Evolutionary conservation across 2,113 vertebrate species (phyloP).

Genomic region (Chaenogobius annularis): DNA sequence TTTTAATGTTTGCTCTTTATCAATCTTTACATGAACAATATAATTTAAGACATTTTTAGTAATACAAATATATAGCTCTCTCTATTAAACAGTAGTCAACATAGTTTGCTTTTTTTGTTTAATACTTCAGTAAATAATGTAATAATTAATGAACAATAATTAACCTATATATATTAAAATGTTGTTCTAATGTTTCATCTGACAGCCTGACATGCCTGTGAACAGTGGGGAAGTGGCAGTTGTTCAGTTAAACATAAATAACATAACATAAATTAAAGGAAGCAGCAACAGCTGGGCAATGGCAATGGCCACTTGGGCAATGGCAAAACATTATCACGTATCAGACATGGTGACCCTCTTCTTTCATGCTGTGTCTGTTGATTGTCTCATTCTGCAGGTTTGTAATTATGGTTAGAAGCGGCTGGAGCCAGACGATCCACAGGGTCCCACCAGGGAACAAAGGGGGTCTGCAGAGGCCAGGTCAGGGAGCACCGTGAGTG

Average conservation of each 20-base stretch:
- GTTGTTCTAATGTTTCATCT: neutral
- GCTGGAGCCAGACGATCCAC: slow-evolving; percentile 70
- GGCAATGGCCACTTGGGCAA: slow-evolving; percentile 19
- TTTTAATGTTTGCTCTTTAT: neutral
- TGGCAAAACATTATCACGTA: slow-evolving; percentile 26
- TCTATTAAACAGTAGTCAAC: too few species aligned
- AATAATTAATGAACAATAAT: neutral
- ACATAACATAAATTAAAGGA: slow-evolving; percentile 10
- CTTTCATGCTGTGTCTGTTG: slow-evolving; percentile 43
- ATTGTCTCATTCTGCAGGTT: slow-evolving; percentile 72
- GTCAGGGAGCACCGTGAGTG: slow-evolving; percentile 44
- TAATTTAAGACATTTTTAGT: too few species aligned
- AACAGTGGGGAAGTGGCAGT: neutral
- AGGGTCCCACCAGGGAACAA: slow-evolving; percentile 69
- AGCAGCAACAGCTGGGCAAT: slow-evolving; percentile 4
- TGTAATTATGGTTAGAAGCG: slow-evolving; percentile 73
- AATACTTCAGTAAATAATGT: neutral
- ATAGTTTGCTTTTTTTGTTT: neutral
- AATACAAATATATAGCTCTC: too few species aligned
- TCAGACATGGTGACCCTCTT: slow-evolving; percentile 24
- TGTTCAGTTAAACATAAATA: neutral
- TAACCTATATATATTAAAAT: neutral
- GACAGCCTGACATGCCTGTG: neutral
- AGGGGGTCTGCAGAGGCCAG: slow-evolving; percentile 42
- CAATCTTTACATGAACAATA: too few species aligned